These are phyloP conservation scores for Nyctalus aviator DNA, from an alignment of 2,797 vertebrate species.

Conservation along the genomic window DNA sequence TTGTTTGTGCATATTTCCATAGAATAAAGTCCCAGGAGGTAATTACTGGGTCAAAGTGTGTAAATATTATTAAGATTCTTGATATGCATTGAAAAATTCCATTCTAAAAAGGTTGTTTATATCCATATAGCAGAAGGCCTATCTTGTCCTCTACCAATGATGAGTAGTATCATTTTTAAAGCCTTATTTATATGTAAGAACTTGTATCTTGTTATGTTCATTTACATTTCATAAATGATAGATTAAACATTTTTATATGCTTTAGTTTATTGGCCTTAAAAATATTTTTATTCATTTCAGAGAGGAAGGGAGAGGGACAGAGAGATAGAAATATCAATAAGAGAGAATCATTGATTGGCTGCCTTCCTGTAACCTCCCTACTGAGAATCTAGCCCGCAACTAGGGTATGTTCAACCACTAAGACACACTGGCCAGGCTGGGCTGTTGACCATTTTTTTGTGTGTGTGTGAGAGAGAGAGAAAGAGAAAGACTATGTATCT, in stretches of 20 bases:
- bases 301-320: too few relatives aligned
- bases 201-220: not conserved
- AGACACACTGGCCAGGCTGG: too few relatives aligned
- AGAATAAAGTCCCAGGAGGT: slow-evolving; percentile 17
- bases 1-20: not conserved
- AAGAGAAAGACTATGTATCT: not conserved
- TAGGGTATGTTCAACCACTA: too few relatives aligned
- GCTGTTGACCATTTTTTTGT: not conserved
- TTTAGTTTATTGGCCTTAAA: not conserved
- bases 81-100: not conserved
- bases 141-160: not conserved
- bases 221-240: not conserved
- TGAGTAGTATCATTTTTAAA: not conserved
- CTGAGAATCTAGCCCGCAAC: too few relatives aligned
- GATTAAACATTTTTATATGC: not conserved
- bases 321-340: too few relatives aligned
- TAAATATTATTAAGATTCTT: not conserved
- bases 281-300: not conserved
- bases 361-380: not conserved
- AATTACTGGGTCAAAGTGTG: not conserved
- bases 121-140: not conserved
- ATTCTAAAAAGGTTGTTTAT: slow-evolving; percentile 25
- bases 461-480: not conserved
- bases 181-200: not conserved
- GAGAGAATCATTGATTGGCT: not conserved